Evolutionary conservation across 2,888 invertebrate genomes (phyloP).

Genomic region (Parelbella ahira): DNA sequence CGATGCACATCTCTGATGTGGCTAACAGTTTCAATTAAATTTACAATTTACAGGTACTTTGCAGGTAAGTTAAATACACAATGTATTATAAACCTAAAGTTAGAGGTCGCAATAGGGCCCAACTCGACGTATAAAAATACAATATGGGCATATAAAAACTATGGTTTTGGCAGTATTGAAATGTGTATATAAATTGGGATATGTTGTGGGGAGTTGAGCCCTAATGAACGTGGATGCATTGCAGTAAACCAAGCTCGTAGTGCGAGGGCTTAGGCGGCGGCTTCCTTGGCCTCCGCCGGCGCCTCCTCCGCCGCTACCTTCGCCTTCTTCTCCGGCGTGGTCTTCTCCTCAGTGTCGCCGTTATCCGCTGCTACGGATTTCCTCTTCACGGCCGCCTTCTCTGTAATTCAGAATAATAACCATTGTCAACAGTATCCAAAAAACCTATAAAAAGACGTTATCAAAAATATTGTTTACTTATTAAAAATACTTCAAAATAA

Average conservation of each 20-base stretch:
- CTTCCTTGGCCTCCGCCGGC: constrained; percentile 80
- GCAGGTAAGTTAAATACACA: constrained; percentile 73
- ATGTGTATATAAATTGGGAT: constrained; percentile 48
- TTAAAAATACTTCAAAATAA: no score
- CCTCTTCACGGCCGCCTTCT: constrained; percentile 83
- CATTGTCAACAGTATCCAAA: no score
- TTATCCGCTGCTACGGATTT: constrained; percentile 82
- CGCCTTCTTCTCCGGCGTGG: constrained; percentile 86
- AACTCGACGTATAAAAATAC: constrained; percentile 54
- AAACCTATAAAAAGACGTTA: no score
- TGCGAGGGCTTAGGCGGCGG: constrained; percentile 72
- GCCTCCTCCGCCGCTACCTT: constrained; percentile 83
- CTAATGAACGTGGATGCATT: constrained; percentile 72
- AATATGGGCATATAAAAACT: constrained; percentile 55
- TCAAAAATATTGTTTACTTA: no score
- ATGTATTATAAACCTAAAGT: constrained; percentile 69
- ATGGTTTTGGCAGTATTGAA: constrained; percentile 47
- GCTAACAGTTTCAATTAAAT: constrained; percentile 60
- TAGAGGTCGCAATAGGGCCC: constrained; percentile 71
- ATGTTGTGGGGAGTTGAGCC: constrained; percentile 65
- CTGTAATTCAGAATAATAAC: no score
- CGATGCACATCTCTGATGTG: constrained; percentile 62
- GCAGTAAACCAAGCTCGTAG: constrained; percentile 71
- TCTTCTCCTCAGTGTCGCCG: constrained; percentile 77
- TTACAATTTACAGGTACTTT: constrained; percentile 80